Evolutionary conservation across 2,888 invertebrate species (phyloP).

Genomic region (Dendrolimus pini): DNA sequence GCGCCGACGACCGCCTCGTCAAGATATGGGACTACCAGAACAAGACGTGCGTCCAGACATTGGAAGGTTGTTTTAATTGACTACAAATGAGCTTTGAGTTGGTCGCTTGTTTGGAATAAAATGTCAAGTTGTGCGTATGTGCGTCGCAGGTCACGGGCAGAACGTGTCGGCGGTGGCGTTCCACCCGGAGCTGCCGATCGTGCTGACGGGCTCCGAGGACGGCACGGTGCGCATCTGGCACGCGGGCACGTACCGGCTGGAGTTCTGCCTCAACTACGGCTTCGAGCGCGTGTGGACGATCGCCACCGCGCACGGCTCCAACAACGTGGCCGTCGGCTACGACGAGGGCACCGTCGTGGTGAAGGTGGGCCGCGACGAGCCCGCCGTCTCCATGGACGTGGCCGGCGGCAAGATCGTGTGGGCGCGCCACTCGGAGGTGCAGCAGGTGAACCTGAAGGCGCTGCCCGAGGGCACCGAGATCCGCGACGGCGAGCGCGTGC

Average conservation of each 20-base stretch:
- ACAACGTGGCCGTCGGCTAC: constrained; percentile 97
- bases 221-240: constrained; percentile 99
- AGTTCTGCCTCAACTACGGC: constrained; percentile 98
- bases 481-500: constrained; percentile 94
- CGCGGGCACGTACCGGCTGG: constrained; percentile 97
- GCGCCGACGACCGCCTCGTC: constrained; percentile 97
- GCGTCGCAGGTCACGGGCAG: constrained; percentile 92
- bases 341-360: constrained; percentile 98
- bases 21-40: constrained; percentile 99
- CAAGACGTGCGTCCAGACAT: constrained; percentile 98
- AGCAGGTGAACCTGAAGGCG: constrained; percentile 95
- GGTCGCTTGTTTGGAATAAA: too few species aligned
- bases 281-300: constrained; percentile 99
- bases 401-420: constrained; percentile 99
- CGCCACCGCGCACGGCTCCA: constrained; percentile 93
- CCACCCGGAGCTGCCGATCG: constrained; percentile 98
- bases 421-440: constrained; percentile 99
- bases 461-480: constrained; percentile 86
- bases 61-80: constrained; percentile 86
- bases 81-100: too few species aligned
- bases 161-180: constrained; percentile 97
- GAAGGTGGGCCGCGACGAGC: constrained; percentile 98
- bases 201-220: constrained; percentile 98
- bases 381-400: constrained; percentile 99
- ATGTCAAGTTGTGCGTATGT: too few species aligned